Conservation (phyloP, 2,888 invertebrate genomes). For the Ichneumoninae sp. region DNA sequence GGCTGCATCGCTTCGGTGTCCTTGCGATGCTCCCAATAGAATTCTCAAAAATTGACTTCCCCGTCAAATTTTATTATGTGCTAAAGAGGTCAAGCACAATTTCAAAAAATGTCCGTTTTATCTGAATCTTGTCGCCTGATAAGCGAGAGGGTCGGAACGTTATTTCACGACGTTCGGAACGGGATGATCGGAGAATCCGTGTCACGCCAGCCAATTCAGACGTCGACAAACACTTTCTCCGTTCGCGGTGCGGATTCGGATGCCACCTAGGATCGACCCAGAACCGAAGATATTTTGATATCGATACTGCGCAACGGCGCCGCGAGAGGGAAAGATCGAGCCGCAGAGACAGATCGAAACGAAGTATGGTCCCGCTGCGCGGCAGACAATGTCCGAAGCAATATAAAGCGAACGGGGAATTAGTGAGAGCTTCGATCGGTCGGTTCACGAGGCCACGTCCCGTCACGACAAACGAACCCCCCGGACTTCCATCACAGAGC, state of each 20-base stretch:
- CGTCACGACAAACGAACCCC: conserved; percentile 42
- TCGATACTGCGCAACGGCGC: conserved; percentile 62
- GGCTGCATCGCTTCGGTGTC: too few relatives aligned
- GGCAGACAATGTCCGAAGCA: not conserved
- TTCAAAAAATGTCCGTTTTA: not conserved
- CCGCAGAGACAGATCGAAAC: not conserved
- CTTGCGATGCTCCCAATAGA: too few relatives aligned
- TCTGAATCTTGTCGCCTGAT: not conserved
- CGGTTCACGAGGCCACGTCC: conserved; percentile 40
- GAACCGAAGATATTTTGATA: conserved; percentile 65
- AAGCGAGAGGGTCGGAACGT: too few relatives aligned
- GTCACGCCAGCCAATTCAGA: conserved; percentile 33
- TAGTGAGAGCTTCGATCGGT: conserved; percentile 60
- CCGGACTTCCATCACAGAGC: conserved; percentile 9
- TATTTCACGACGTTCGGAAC: not conserved
- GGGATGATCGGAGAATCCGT: not conserved
- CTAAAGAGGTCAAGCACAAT: not conserved
- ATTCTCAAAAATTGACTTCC: not conserved
- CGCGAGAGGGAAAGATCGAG: conserved; percentile 13
- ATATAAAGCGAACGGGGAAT: conserved; percentile 1
- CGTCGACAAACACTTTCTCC: conserved; percentile 18
- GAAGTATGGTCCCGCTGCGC: not conserved
- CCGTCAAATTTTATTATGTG: not conserved
- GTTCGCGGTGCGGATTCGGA: conserved; percentile 7
- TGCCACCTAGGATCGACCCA: conserved; percentile 29